A percentile compares a stretch with the other conserved stretches of the same genome.
phyloP scores from a whole-genome alignment of 2,888 invertebrate genomes.

The Tinea trinotella region DNA sequence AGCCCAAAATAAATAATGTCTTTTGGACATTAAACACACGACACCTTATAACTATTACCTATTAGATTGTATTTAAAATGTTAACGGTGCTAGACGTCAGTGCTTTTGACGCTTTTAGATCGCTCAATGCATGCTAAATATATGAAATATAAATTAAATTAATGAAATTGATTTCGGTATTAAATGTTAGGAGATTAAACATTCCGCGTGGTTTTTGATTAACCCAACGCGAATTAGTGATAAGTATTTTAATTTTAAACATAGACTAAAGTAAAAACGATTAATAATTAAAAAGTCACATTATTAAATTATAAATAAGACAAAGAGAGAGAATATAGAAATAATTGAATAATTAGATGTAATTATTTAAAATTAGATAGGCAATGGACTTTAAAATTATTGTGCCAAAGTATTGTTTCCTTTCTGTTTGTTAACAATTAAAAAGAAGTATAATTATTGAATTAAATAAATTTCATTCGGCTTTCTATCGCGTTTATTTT shows the following conservation, averaged over 20 bases:
- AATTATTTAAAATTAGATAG: not conserved
- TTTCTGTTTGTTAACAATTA: not conserved
- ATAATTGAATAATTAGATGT: not conserved
- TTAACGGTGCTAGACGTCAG: no score
- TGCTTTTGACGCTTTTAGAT: no score
- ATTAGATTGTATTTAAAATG: no score
- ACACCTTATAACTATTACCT: no score
- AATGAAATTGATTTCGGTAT: no score
- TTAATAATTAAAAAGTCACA: not conserved
- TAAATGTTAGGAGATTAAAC: slow-evolving; percentile 7
- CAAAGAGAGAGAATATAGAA: not conserved
- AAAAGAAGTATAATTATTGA: no score
- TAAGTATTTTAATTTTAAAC: not conserved
- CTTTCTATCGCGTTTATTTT: no score
- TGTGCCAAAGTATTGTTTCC: not conserved
- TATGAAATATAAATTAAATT: no score
- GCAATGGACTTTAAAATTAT: not conserved
- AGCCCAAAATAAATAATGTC: no score
- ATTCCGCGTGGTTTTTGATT: not conserved
- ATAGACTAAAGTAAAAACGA: not conserved
- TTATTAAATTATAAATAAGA: not conserved
- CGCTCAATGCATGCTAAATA: no score
- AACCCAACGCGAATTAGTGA: not conserved
- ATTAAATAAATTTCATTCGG: no score
- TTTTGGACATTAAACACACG: no score